A percentile compares a stretch with the other conserved stretches of the same genome.
These are phyloP conservation scores for Melanerpes aurifrons DNA, from an alignment of 2,113 vertebrate genomes.

Conservation along the genomic window DNA sequence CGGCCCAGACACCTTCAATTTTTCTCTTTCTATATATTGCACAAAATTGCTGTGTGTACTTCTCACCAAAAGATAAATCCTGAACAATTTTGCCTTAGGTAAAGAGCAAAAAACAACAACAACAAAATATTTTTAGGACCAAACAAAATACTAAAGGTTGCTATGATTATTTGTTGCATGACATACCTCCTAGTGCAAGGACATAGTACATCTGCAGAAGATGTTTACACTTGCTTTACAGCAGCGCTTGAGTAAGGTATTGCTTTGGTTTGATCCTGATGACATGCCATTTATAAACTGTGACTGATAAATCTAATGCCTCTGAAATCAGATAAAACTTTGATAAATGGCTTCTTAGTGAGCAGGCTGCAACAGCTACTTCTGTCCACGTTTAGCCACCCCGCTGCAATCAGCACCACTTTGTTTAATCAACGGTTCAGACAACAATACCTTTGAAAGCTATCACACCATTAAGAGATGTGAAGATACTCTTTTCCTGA, in stretches of 20 bases:
- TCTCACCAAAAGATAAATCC: accelerated
- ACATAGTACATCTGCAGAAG: background rate
- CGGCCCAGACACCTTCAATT: background rate
- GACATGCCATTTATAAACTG: slow-evolving; percentile 83
- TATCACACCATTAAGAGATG: slow-evolving; percentile 80
- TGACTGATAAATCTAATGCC: slow-evolving; percentile 95
- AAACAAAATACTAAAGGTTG: background rate
- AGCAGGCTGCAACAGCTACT: slow-evolving; percentile 75
- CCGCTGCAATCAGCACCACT: slow-evolving; percentile 82
- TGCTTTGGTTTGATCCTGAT: slow-evolving; percentile 68
- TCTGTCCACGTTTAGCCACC: slow-evolving; percentile 77
- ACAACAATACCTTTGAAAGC: slow-evolving; percentile 76
- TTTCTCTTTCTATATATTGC: background rate
- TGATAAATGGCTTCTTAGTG: slow-evolving; percentile 88
- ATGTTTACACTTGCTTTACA: slow-evolving; percentile 23
- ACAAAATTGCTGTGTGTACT: background rate
- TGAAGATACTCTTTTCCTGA: slow-evolving; percentile 81
- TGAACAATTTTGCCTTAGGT: background rate
- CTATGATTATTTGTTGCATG: background rate
- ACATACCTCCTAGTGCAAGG: background rate
- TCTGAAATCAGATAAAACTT: slow-evolving; percentile 97
- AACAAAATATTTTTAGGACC: background rate
- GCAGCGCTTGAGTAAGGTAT: slow-evolving; percentile 63
- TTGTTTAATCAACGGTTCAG: slow-evolving; percentile 88
- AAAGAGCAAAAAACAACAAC: background rate